Conservation (phyloP, 2,888 invertebrate genomes). For the Papilio demoleus region DNA sequence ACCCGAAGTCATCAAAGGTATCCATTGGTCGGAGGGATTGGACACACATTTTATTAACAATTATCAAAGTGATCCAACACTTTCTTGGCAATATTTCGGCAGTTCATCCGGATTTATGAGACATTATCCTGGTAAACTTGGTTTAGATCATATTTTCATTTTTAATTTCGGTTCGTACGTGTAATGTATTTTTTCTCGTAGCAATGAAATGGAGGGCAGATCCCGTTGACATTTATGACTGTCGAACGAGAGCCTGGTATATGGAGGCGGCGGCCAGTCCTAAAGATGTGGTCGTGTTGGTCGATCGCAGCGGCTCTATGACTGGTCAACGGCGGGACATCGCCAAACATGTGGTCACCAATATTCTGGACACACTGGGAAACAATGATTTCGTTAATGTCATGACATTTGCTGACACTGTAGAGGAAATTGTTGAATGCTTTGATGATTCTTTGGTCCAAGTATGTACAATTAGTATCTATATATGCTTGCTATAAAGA, state of each 20-base stretch:
- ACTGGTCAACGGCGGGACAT: slow-evolving; percentile 94
- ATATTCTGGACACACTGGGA: slow-evolving; percentile 97
- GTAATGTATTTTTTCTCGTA: slow-evolving; percentile 56
- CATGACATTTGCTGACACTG: slow-evolving; percentile 93
- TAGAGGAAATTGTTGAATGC: slow-evolving; percentile 93
- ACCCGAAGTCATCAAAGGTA: slow-evolving; percentile 93
- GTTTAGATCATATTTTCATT: background rate
- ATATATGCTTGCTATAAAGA: background rate
- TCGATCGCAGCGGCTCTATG: slow-evolving; percentile 97
- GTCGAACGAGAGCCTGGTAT: slow-evolving; percentile 97
- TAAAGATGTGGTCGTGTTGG: slow-evolving; percentile 94
- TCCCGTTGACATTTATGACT: slow-evolving; percentile 97
- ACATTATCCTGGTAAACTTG: slow-evolving; percentile 92
- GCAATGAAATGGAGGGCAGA: slow-evolving; percentile 92
- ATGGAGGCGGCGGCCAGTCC: slow-evolving; percentile 99
- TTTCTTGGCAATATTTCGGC: slow-evolving; percentile 99
- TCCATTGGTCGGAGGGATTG: slow-evolving; percentile 97
- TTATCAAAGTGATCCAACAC: slow-evolving; percentile 91
- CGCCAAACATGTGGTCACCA: slow-evolving; percentile 92
- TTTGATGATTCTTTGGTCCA: slow-evolving; percentile 95
- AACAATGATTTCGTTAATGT: slow-evolving; percentile 99
- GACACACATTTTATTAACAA: slow-evolving; percentile 95
- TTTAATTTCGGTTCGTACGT: too few relatives aligned
- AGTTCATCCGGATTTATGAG: slow-evolving; percentile 98
- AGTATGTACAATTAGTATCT: slow-evolving; percentile 80